Evolutionary conservation across 2,797 vertebrate genomes (phyloP).

Genomic region (Parambassis ranga): DNA sequence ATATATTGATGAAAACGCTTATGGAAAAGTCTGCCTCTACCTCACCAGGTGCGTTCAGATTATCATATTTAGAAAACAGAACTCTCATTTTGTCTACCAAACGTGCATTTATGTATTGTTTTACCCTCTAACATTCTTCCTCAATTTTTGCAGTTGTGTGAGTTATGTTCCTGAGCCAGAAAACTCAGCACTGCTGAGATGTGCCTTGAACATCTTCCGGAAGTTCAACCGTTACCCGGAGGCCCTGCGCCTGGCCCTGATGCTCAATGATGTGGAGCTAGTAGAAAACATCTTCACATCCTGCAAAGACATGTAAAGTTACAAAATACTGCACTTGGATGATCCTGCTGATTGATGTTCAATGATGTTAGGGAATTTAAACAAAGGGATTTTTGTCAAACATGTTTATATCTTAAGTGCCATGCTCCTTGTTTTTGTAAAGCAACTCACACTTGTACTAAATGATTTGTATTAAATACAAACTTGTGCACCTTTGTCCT

Average conservation of each 20-base stretch:
- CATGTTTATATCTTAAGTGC: background rate
- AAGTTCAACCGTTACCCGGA: constrained; percentile 96
- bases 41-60: constrained; percentile 86
- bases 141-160: constrained; percentile 85
- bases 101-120: too few species aligned
- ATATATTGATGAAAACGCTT: constrained; percentile 96
- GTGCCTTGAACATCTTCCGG: constrained; percentile 93
- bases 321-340: background rate
- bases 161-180: constrained; percentile 97
- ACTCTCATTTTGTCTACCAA: background rate
- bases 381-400: background rate
- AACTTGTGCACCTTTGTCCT: background rate
- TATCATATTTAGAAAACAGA: background rate
- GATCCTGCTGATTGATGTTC: background rate
- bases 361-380: background rate
- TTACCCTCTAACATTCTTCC: background rate
- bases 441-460: background rate
- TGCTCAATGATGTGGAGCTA: constrained; percentile 96
- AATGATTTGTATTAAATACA: background rate
- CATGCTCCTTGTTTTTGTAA: background rate
- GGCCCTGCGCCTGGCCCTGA: constrained; percentile 94
- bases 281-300: constrained; percentile 99
- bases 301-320: constrained; percentile 96
- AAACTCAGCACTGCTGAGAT: constrained; percentile 93
- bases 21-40: constrained; percentile 98